Base-by-base conservation (phyloP, 1,140 invertebrate species). In the Steinernema khuongi region DNA sequence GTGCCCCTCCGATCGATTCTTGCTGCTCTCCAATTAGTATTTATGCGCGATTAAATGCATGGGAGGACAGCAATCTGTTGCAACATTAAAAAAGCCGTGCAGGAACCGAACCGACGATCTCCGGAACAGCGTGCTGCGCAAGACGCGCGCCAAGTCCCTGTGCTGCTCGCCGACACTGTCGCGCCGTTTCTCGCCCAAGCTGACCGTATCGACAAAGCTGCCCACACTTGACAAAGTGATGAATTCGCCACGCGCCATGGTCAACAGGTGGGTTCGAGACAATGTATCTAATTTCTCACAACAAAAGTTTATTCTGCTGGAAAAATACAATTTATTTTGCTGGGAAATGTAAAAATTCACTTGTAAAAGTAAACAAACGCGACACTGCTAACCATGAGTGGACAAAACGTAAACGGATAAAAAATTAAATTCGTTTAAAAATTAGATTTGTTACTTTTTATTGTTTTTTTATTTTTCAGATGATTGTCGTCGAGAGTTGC, bases 11-110 rank as follows among this genome's bases (percentile, higher is more conserved):
- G 19, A 60, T 60, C 50, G 50, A 60, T 60, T 60, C 50, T 60
- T 60, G 50, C 50, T 60, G 7, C 36, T 41, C 50, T 60, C 26
- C 50, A 60, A 60, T 60, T 60, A 60, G 50, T 60, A 60, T 60
- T 60, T 60, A 60, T 60, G 50, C 26, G 50, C 50, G 50, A 60
- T 60, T 60, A 60, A 60, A 60, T 60, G 50, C 50, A 60, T 60
- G 50, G 50, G 50, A 60, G 50, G 50, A 60, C 50, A 60, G 50
- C 50, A 60, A 60, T 60, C 50, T n/a, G 50, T 60, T 60, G 50
- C 50, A 60, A 60, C 50, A 22, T 60, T 60, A 60, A 60, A 60
- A 60, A 60, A 60, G 50, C 50, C 50, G 50, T 60, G 14, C 50
- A 60, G 19, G 50, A 60, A 14, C 26, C 50, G 19, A 60, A 22